Percentiles rank a stretch among this genome's conserved stretches.
These are phyloP conservation scores for Protomyctophum bolini DNA, from an alignment of 2,113 vertebrate genomes.

Conservation along the genomic window DNA sequence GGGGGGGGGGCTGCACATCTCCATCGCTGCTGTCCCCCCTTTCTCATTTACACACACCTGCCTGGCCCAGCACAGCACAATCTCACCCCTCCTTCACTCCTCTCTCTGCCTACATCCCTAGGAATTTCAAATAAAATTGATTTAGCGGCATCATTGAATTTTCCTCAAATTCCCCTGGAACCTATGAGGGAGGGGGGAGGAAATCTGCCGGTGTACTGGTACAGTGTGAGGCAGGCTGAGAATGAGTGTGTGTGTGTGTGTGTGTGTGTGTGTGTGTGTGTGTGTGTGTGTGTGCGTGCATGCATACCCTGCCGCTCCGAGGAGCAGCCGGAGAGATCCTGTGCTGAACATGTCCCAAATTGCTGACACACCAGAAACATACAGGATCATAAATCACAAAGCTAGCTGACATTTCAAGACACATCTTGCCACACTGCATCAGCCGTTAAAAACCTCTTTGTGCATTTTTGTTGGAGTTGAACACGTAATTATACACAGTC, in stretches of 20 bases:
- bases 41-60: conserved; percentile 88
- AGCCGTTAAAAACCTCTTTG: conserved; percentile 54
- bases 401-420: conserved; percentile 68
- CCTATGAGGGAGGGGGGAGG: conserved; percentile 35
- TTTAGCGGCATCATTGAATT: conserved; percentile 86
- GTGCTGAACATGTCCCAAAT: conserved; percentile 62
- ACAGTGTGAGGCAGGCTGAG: conserved; percentile 34
- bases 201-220: conserved; percentile 45
- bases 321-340: conserved; percentile 50
- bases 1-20: conserved; percentile 51
- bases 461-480: conserved; percentile 53
- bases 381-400: conserved; percentile 67
- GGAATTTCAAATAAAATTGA: conserved; percentile 88
- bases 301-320: neutral
- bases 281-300: conserved; percentile 19
- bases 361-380: conserved; percentile 73
- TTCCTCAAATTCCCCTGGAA: conserved; percentile 85
- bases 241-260: conserved; percentile 24
- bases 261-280: conserved; percentile 19
- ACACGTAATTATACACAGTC: conserved; percentile 69
- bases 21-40: conserved; percentile 79
- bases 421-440: conserved; percentile 64
- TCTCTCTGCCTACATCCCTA: conserved; percentile 82
- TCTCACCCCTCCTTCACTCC: conserved; percentile 59
- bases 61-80: conserved; percentile 52